Base-by-base conservation (phyloP, 2,888 invertebrate genomes). In the Celastrina argiolus region DNA sequence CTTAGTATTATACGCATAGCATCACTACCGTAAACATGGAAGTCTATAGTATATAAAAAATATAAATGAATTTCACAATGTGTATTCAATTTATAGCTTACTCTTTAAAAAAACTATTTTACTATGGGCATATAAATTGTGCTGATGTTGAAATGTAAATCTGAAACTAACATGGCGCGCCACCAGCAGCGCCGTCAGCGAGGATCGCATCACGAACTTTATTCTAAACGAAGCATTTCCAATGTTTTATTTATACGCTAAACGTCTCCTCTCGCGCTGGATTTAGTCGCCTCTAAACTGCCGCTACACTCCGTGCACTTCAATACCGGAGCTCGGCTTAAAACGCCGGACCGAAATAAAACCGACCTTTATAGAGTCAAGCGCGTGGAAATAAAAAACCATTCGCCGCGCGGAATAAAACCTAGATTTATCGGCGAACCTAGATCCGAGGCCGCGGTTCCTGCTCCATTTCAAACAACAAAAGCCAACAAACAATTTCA, bases 341-440 rank as follows among this genome's bases (percentile, higher is more conserved):
- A 51, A 51, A 51, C 51, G 18, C 22, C 10, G 51, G 51, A 51
- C 51, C 51, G 51, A 51, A 51, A 51, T 51, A 51, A 51, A 51
- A 22, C 12, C 18, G 45, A 45, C 22, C 51, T 26, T 18, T 18
- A 45, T 45, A 51, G 22, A 22, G 51, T 51, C 22, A 51, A 51
- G 51, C 42, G 42, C 51, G 22, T 18, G 51, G 51, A 51, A 51
- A 26, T 51, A 51, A 51, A 51, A 51, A 51, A 51, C 51, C 22
- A 22, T 51, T 26, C 51, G 14, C 45, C 45, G 51, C 12, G 22
- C 51, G 51, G 22, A 51, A 51, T 51, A 51, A 51, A 51, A 51
- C 51, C 51, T 26, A 4, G 51, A 51, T 51, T 51, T 51, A 51
- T 51, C 22, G 51, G 22, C 22, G 51, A 51, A 51, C 51, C 51